Percentiles rank a stretch among this genome's conserved stretches.
phyloP scores from a whole-genome alignment of 2,113 vertebrate genomes.

The Psittacara wagleri region DNA sequence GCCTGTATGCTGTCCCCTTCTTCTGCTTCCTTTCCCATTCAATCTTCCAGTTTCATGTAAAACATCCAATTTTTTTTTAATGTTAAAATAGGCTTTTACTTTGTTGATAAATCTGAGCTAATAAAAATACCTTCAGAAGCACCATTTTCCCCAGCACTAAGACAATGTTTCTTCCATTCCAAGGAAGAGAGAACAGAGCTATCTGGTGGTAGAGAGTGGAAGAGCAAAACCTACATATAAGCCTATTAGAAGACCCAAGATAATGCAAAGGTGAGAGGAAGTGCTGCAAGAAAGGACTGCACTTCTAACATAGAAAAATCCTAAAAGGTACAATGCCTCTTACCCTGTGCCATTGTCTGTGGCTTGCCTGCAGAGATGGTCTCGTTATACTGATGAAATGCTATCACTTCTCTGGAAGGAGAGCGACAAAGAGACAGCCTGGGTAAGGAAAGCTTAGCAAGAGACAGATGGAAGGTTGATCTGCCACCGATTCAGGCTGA shows the following conservation, averaged over 20 bases:
- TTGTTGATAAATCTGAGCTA: neutral
- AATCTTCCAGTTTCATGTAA: neutral
- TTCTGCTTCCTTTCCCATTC: neutral
- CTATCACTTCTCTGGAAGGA: neutral
- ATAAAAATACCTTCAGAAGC: neutral
- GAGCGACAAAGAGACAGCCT: neutral
- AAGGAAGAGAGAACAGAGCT: constrained; percentile 24
- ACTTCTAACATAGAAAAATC: neutral
- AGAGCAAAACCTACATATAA: neutral
- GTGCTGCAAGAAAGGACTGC: neutral
- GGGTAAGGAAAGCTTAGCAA: neutral
- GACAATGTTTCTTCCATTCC: neutral
- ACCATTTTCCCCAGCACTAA: neutral
- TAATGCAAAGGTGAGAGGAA: neutral
- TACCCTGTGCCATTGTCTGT: neutral
- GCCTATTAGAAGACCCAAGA: neutral
- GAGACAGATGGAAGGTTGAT: neutral
- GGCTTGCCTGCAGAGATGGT: neutral
- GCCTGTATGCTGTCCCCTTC: neutral
- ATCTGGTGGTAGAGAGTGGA: constrained; percentile 1
- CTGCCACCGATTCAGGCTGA: neutral
- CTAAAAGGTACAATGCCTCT: neutral
- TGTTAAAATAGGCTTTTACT: neutral
- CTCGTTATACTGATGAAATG: neutral
- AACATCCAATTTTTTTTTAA: neutral